Base-by-base conservation (phyloP, 64 coral and sea anemone species). In the Platygyra sinensis region DNA sequence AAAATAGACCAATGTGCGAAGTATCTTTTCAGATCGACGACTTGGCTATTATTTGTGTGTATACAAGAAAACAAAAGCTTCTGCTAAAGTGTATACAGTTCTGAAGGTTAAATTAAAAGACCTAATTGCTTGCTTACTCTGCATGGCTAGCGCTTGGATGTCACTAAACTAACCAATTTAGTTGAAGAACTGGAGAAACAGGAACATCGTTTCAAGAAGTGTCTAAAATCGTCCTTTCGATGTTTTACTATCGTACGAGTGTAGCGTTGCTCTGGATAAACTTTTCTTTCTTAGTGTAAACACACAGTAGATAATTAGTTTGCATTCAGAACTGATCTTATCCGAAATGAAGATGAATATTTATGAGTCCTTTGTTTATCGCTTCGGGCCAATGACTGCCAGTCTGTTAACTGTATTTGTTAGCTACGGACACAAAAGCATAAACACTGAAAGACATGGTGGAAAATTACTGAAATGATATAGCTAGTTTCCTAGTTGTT, bases 271-370 rank as follows among this genome's bases (percentile, higher is more conserved):
- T 3, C 31, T 61, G 54, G 6, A 71, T 25, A n/a, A 25, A 20
- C 31, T 69, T 16, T 72, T 46, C 24, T 28, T 85, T 69, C 27
- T 15, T 19, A 5, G 5, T 10, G 63, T 85, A 83, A 80, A 83
- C 30, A 83, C 36, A 51, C 36, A 36, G 17, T 49, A 13, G 33
- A 52, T 85, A 85, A 85, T 85, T 85, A 72, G 81, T 71, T 85
- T 71, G 62, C 63, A 72, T 85, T 85, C 42, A 64, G 39, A 72
- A 85, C 71, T 71, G 81, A 85, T 72, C 63, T 85, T 85, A 85
- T 85, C 20, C 33, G 13, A 67, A 52, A n/a, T 25, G 17, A 15
- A n/a, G 20, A 72, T 85, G 81, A 85, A 85, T 85, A 85, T 85
- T 85, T 85, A 85, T 85, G 5, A 85, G 1, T 50, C 32, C 49